Base-by-base conservation (phyloP, 2,797 vertebrate genomes). In the Hephaestus fuliginosus region DNA sequence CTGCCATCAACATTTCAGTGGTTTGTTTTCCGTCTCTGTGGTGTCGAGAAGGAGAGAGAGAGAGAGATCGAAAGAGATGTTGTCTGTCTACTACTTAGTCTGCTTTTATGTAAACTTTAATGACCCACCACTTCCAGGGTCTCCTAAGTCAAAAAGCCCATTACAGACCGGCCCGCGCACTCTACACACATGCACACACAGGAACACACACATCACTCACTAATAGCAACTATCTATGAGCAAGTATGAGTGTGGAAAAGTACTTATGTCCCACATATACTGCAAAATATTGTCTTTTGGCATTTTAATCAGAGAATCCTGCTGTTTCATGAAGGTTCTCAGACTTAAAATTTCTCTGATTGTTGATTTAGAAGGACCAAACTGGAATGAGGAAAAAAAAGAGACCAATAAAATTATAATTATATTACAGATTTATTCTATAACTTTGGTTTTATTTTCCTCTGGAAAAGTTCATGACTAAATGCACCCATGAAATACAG, bases 381-480 rank as follows among this genome's bases (percentile, higher is more conserved):
- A 89, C 68, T 70, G 65, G 81, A 49, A 72, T 74, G 61, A 81
- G 74, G 74, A 63, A 81, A 88, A n/a, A 82, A 89, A 83, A 82
- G 76, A 75, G 81, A 61, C 78, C 81, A 89, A 82, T 89, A 85
- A 89, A 92, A 90, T 86, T 55, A 70, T 88, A 90, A 91, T 93
- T 89, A 85, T 85, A 86, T 88, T 86, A 88, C 83, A 87, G 81
- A 88, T 89, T 91, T 82, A 89, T 93, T 90, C 88, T 87, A 79
- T 89, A 89, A 90, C 82, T 81, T 84, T 86, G 78, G 84, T 86
- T 91, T 90, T 89, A 91, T 93, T 92, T 92, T 93, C 88, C 83
- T 76, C 72, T 93, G 92, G 92, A 93, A 93, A 94, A 92, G 85
- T 90, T 89, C 81, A 93, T 83, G 87, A 92, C 87, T 92, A 87